Evolutionary conservation across 2,888 invertebrate genomes (phyloP).

Genomic region (Adelognathus sp.): DNA sequence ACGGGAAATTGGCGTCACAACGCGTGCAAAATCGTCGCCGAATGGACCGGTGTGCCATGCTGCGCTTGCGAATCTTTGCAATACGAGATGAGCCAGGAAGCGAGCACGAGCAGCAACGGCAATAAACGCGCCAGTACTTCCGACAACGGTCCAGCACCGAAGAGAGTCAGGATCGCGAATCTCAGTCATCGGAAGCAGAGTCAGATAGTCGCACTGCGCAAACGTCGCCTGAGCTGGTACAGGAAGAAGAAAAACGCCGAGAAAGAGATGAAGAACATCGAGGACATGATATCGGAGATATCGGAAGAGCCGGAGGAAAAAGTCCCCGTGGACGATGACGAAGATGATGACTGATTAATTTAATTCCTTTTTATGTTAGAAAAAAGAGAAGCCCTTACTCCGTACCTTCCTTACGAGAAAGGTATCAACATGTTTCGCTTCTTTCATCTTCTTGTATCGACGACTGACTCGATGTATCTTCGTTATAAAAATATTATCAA

Average conservation of each 20-base stretch:
- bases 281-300: conserved; percentile 37
- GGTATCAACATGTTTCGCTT: not conserved
- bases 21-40: conserved; percentile 19
- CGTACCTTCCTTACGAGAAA: not conserved
- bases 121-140: too few species aligned
- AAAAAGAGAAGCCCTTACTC: not conserved
- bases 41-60: conserved; percentile 10
- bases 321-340: not conserved
- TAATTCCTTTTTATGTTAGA: not conserved
- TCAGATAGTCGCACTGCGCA: conserved; percentile 39
- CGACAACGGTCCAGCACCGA: not conserved
- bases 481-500: not conserved
- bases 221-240: conserved; percentile 17
- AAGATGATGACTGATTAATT: conserved; percentile 24
- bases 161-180: not conserved
- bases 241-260: conserved; percentile 33
- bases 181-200: conserved; percentile 47
- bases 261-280: conserved; percentile 35
- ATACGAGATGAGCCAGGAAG: not conserved
- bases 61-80: conserved; percentile 28
- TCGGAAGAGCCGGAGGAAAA: conserved; percentile 28
- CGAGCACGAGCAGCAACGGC: not conserved
- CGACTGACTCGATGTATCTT: not conserved
- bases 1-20: conserved; percentile 48
- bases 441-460: not conserved